These are phyloP conservation scores for Eubasilissa splendida DNA, from an alignment of 2,888 invertebrate species.

Conservation along the genomic window DNA sequence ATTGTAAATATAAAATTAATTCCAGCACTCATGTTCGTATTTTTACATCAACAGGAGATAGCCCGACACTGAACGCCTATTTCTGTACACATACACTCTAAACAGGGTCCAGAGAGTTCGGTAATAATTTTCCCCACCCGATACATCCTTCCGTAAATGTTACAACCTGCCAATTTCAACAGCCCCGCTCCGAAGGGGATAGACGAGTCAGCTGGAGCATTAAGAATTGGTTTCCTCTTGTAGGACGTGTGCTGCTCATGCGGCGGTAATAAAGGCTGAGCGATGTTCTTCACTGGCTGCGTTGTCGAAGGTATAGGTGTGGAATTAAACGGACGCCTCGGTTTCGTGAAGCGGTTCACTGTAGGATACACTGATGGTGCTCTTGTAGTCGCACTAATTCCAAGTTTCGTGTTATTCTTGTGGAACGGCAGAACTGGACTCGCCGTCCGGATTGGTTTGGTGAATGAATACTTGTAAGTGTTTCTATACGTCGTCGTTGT, in stretches of 20 bases:
- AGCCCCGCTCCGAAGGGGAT: slow-evolving; percentile 70
- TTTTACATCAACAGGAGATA: slow-evolving; percentile 71
- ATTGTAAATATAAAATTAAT: background rate
- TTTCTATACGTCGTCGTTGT: slow-evolving; percentile 44
- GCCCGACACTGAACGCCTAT: slow-evolving; percentile 87
- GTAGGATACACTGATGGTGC: slow-evolving; percentile 50
- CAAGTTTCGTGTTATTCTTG: slow-evolving; percentile 53
- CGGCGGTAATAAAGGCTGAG: slow-evolving; percentile 40
- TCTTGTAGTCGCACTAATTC: slow-evolving; percentile 46
- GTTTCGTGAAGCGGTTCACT: slow-evolving; percentile 50
- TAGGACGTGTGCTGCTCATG: slow-evolving; percentile 53
- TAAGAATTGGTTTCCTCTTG: slow-evolving; percentile 43
- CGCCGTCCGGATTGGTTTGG: slow-evolving; percentile 50
- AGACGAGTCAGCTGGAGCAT: slow-evolving; percentile 58
- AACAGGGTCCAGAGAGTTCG: slow-evolving; percentile 86
- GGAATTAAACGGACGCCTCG: slow-evolving; percentile 45
- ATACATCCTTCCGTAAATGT: slow-evolving; percentile 92
- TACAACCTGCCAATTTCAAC: slow-evolving; percentile 88
- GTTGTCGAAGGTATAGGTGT: slow-evolving; percentile 47
- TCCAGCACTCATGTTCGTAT: slow-evolving; percentile 1
- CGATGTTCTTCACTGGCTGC: slow-evolving; percentile 48
- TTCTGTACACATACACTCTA: slow-evolving; percentile 90
- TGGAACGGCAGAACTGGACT: slow-evolving; percentile 34
- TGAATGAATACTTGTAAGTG: slow-evolving; percentile 51
- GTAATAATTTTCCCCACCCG: slow-evolving; percentile 86